Evolutionary conservation across 2,888 invertebrate genomes (phyloP), one percentile per base, ranked within the genome.

Genomic region (Conistra vaccinii): DNA sequence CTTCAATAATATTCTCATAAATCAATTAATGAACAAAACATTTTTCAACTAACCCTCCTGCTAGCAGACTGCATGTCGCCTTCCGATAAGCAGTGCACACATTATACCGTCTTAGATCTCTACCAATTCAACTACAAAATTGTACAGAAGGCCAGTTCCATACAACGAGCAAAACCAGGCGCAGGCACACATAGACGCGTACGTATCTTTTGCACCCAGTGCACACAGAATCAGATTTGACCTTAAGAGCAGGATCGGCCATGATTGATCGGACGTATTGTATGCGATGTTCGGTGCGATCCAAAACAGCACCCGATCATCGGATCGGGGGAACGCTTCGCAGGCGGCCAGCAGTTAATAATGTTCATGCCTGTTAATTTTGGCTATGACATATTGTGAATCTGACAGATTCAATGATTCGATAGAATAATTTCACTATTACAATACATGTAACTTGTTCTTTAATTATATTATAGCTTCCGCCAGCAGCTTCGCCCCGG

Each of bases 41-140:
- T 51, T 61, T 78, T 78, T 87, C 2, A 84, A 48, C 83, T 45
- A 57, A 62, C 87, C 45, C 65, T 75, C 74, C 77, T 10, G 9
- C 48, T 53, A 76, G 77, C 86, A 92, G 92, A 91, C 92, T 91
- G 93, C 91, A 90, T 92, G 93, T 94, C 93, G 88, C 89, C 89
- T 79, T 71, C 84, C 89, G 95, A 95, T 95, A 96, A 95, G 94
- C 91, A 83, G 89, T 91, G 95, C 94, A 94, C 94, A 95, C 94
- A 94, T 94, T 94, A 93, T 92, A 91, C 91, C 85, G 88, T 89
- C 91, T 89, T 88, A 91, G 91, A 92, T 91, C 91, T 91, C 69
- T 80, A 86, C 84, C 80, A 85, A 78, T 76, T 81, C 72, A 69
- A 81, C 69, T 48, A 83, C 12, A 69, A 48, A n/a, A 65, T 48